phyloP scores from a whole-genome alignment of 2,113 vertebrate species.

The Struthidea cinerea region DNA sequence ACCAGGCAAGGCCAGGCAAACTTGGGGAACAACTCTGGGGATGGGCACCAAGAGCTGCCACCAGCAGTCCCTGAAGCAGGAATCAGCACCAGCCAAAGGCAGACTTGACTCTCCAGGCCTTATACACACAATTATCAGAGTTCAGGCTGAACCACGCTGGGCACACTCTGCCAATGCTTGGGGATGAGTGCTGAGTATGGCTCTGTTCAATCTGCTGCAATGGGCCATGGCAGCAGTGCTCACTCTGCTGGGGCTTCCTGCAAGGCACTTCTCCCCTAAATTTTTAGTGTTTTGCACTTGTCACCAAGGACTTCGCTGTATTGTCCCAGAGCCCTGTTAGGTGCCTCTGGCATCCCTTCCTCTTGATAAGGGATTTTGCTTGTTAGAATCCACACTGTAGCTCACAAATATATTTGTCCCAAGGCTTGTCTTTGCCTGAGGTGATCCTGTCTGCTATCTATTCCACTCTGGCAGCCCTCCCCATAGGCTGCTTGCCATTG shows the following conservation, averaged over 20 bases:
- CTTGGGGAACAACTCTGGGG: not conserved
- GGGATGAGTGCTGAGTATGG: fast-evolving
- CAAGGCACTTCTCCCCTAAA: not conserved
- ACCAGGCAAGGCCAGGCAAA: not conserved
- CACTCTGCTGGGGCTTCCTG: not conserved
- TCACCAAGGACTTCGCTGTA: not conserved
- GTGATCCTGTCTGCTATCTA: not conserved
- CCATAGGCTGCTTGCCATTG: not conserved
- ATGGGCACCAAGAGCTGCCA: fast-evolving
- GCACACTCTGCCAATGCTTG: not conserved
- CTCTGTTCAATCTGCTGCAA: fast-evolving
- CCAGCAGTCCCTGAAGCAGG: not conserved
- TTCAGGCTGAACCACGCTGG: not conserved
- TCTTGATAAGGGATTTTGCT: not conserved
- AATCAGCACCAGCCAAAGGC: not conserved
- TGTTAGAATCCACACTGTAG: not conserved
- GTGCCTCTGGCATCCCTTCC: not conserved
- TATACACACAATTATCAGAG: not conserved
- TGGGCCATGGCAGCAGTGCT: fast-evolving
- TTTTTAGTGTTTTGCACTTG: not conserved
- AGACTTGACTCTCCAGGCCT: not conserved
- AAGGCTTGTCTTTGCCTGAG: not conserved
- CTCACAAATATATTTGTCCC: not conserved
- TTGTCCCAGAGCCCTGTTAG: not conserved
- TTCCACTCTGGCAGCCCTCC: fast-evolving